Conservation (phyloP, 2,113 vertebrate genomes). For the Pipa parva region DNA sequence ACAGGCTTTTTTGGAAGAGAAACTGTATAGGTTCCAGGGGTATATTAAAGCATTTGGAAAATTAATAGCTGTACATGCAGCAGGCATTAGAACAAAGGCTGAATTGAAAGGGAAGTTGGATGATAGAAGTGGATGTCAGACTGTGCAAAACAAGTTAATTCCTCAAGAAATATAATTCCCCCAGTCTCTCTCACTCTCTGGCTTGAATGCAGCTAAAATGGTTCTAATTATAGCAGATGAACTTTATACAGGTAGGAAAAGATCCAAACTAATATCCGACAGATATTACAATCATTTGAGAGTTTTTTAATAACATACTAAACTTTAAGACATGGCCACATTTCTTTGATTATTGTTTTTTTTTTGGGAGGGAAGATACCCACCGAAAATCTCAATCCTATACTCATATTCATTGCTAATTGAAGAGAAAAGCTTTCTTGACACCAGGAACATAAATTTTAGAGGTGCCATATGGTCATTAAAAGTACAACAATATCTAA, state of each 20-base stretch:
- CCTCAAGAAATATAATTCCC: not conserved
- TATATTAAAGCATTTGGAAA: not conserved
- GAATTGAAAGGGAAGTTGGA: not conserved
- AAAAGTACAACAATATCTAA: no score
- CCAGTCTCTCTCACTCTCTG: not conserved
- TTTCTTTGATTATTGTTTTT: not conserved
- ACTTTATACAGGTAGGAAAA: not conserved
- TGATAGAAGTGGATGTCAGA: not conserved
- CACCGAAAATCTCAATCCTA: conserved; percentile 35
- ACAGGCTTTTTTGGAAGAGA: no score
- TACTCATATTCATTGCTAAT: conserved; percentile 37
- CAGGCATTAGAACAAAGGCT: not conserved
- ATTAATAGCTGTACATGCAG: not conserved
- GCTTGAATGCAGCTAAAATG: not conserved
- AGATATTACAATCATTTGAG: not conserved
- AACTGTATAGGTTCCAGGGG: no score
- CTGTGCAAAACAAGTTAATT: not conserved
- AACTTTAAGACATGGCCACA: not conserved
- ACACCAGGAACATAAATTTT: conserved; percentile 32
- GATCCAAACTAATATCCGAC: not conserved
- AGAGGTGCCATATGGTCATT: conserved; percentile 28
- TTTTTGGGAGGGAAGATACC: conserved; percentile 14
- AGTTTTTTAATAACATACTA: not conserved
- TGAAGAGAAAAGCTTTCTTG: conserved; percentile 34
- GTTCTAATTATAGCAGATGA: conserved; percentile 3